phyloP scores from a whole-genome alignment of 2,888 invertebrate species.

The Crioceris asparagi region DNA sequence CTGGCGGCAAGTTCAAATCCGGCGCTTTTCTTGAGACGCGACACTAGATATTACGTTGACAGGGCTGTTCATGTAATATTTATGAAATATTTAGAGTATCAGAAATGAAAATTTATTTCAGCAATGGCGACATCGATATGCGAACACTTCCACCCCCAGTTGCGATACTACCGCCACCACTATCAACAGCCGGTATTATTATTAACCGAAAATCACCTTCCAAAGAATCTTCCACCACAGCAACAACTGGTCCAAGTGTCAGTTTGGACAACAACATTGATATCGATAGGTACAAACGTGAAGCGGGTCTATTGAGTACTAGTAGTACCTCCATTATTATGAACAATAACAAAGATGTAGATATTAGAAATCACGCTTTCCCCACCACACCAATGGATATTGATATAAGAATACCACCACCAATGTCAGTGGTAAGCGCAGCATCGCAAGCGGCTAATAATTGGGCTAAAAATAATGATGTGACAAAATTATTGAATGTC shows the following conservation, averaged over 20 bases:
- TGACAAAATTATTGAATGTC: too few relatives aligned
- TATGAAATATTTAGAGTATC: too few relatives aligned
- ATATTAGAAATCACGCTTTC: constrained; percentile 38
- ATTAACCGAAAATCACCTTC: constrained; percentile 1
- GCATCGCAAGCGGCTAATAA: too few relatives aligned
- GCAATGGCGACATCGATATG: constrained; percentile 39
- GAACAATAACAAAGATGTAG: constrained; percentile 34
- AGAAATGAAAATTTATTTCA: constrained; percentile 16
- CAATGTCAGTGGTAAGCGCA: too few relatives aligned
- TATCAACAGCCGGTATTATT: neutral
- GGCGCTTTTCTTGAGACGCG: too few relatives aligned
- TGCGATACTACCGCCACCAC: constrained; percentile 8
- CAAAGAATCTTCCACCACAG: neutral
- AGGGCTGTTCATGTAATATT: too few relatives aligned
- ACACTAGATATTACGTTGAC: too few relatives aligned
- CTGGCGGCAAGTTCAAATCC: too few relatives aligned
- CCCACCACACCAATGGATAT: too few relatives aligned
- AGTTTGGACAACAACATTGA: constrained; percentile 11
- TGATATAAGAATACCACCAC: too few relatives aligned
- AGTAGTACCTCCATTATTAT: constrained; percentile 7
- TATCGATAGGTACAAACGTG: constrained; percentile 24
- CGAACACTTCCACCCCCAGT: constrained; percentile 31
- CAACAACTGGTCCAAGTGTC: neutral
- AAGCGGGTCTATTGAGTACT: constrained; percentile 17
- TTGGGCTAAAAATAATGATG: too few relatives aligned